Evolutionary conservation across 2,113 vertebrate genomes (phyloP).

Genomic region (Apodemus speciosus): DNA sequence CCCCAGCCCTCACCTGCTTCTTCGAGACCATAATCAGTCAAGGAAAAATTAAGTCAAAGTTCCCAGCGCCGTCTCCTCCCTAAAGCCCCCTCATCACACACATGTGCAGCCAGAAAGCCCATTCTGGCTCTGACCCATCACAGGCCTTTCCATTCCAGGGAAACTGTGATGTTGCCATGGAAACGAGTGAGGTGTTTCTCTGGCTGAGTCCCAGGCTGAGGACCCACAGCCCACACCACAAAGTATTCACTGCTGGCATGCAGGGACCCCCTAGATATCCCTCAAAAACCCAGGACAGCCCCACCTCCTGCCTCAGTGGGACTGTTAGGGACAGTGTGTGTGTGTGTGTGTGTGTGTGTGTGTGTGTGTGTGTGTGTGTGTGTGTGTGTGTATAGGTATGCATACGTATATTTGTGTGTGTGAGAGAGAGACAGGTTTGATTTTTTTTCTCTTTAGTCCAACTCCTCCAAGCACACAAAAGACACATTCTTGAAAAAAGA

Average conservation of each 20-base stretch:
- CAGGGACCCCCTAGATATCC: not conserved
- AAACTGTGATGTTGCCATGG: slow-evolving; percentile 64
- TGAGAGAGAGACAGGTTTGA: not conserved
- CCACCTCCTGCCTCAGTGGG: not conserved
- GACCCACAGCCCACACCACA: not conserved
- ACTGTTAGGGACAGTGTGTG: not conserved
- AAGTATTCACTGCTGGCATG: not conserved
- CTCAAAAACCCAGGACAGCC: not conserved
- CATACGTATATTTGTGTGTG: not conserved
- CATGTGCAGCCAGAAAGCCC: slow-evolving; percentile 45
- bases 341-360: not conserved
- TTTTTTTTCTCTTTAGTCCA: slow-evolving; percentile 62
- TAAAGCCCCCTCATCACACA: not conserved
- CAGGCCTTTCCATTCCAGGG: slow-evolving; percentile 69
- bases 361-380: not conserved
- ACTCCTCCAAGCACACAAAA: slow-evolving; percentile 78
- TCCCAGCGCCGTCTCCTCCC: slow-evolving; percentile 64
- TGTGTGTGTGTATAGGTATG: not conserved
- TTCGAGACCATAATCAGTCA: slow-evolving; percentile 66
- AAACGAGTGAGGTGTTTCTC: slow-evolving; percentile 68
- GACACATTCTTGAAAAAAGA: slow-evolving; percentile 80
- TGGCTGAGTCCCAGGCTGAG: not conserved
- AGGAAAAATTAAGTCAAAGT: slow-evolving; percentile 77
- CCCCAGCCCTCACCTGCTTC: slow-evolving; percentile 73
- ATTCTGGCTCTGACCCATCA: slow-evolving; percentile 46